These are phyloP conservation scores for Dermolepida albohirtum DNA, from an alignment of 2,888 invertebrate genomes.

Conservation along the genomic window DNA sequence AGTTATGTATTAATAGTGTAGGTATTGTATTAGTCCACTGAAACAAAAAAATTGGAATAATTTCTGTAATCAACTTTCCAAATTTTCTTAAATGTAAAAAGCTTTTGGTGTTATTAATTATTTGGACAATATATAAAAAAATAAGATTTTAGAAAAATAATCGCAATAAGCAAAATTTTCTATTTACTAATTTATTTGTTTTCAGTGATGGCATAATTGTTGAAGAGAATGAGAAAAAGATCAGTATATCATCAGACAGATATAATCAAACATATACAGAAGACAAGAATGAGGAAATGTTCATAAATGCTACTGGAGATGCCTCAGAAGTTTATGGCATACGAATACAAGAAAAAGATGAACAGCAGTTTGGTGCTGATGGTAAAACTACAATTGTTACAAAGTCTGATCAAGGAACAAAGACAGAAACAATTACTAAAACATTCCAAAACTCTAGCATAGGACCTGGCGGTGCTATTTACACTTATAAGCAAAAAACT, in stretches of 20 bases:
- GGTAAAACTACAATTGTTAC: slow-evolving; percentile 46
- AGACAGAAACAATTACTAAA: slow-evolving; percentile 39
- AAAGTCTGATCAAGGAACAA: slow-evolving; percentile 46
- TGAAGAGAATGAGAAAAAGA: slow-evolving; percentile 45
- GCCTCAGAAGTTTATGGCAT: slow-evolving; percentile 52
- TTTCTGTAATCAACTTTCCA: too few species aligned
- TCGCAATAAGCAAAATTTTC: too few species aligned
- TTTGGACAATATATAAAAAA: too few species aligned
- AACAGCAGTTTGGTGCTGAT: slow-evolving; percentile 9
- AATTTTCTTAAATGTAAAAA: too few species aligned
- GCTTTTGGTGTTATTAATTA: too few species aligned
- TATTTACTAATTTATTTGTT: too few species aligned
- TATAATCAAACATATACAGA: slow-evolving; percentile 2
- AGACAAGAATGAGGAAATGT: slow-evolving; percentile 56
- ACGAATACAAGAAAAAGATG: slow-evolving; percentile 50
- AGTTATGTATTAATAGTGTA: too few species aligned
- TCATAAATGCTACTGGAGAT: slow-evolving; percentile 64
- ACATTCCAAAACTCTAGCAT: slow-evolving; percentile 30
- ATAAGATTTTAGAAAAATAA: too few species aligned
- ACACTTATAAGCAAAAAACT: slow-evolving; percentile 42
- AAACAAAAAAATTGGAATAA: too few species aligned
- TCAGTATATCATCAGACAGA: slow-evolving; percentile 33
- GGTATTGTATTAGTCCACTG: too few species aligned
- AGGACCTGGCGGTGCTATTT: slow-evolving; percentile 25
- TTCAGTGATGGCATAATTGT: slow-evolving; percentile 43